Evolutionary conservation across 2,888 invertebrate genomes (phyloP).

Genomic region (Molorchus minor): DNA sequence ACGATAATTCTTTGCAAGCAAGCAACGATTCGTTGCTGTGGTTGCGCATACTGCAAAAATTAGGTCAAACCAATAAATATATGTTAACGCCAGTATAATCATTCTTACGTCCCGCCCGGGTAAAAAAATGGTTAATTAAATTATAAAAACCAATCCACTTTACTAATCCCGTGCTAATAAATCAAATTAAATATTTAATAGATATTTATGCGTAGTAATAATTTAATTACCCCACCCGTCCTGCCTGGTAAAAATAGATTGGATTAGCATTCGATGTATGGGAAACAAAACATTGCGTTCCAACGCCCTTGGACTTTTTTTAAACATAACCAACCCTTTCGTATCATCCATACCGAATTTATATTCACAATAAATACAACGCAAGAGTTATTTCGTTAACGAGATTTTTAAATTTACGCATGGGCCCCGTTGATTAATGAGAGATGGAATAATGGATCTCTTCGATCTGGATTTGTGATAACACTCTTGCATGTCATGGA

Average conservation of each 20-base stretch:
- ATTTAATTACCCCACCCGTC: constrained; percentile 36
- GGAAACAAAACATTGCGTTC: constrained; percentile 26
- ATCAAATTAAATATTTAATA: constrained; percentile 44
- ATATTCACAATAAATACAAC: constrained; percentile 59
- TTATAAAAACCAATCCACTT: constrained; percentile 46
- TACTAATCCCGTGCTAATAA: constrained; percentile 43
- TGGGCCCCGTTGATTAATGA: constrained; percentile 60
- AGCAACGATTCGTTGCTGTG: no score
- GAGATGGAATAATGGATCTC: constrained; percentile 60
- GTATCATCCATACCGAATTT: constrained; percentile 51
- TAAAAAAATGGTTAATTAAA: constrained; percentile 42
- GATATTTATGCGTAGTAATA: constrained; percentile 41
- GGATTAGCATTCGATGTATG: constrained; percentile 27
- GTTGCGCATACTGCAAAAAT: no score
- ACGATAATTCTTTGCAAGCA: no score
- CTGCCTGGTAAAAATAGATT: constrained; percentile 31
- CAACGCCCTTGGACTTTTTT: constrained; percentile 24
- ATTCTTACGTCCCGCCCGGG: constrained; percentile 12
- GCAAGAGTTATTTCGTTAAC: constrained; percentile 61
- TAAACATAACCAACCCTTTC: constrained; percentile 46
- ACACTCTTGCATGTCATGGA: constrained; percentile 53
- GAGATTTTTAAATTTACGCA: constrained; percentile 61
- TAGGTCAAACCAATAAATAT: no score
- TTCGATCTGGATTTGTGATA: constrained; percentile 58
- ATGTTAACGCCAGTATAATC: not conserved